Conservation (phyloP, 1,140 invertebrate species). For the Archivesica marissinica region DNA sequence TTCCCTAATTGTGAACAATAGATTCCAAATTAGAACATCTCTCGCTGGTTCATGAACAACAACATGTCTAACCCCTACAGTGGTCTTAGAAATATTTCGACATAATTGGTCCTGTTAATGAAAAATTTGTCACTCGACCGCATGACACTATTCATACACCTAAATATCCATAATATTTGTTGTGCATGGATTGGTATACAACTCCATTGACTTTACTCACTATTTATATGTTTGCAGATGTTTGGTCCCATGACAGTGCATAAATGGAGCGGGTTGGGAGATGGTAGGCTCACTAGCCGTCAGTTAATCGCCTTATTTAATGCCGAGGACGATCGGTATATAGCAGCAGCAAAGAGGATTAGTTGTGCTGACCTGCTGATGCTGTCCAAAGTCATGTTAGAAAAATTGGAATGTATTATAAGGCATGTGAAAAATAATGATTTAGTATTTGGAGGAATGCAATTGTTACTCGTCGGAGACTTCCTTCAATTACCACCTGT, state of each 20-base stretch:
- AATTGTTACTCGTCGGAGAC: slow-evolving; percentile 29
- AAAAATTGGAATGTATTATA: slow-evolving; percentile 34
- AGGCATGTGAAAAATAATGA: background rate
- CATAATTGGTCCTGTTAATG: no score
- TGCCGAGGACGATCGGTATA: slow-evolving; percentile 12
- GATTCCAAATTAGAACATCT: no score
- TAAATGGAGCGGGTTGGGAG: slow-evolving; percentile 47
- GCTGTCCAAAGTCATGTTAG: slow-evolving; percentile 39
- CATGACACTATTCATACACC: no score
- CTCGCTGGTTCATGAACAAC: no score
- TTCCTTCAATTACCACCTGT: slow-evolving; percentile 37
- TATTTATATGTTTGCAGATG: no score
- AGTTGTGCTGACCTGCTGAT: slow-evolving; percentile 25
- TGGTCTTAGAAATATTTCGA: no score
- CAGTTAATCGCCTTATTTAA: slow-evolving; percentile 6
- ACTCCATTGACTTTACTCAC: no score
- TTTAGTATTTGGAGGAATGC: slow-evolving; percentile 1
- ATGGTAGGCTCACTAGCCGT: slow-evolving; percentile 30
- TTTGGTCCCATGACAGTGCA: slow-evolving; percentile 36
- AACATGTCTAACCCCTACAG: no score
- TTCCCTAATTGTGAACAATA: no score
- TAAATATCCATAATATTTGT: no score
- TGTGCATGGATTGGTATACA: no score
- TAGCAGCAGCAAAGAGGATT: background rate
- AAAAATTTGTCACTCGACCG: no score